Percentiles rank a stretch among this genome's conserved stretches.
phyloP scores from a whole-genome alignment of 1,140 invertebrate genomes.

The Philaenus spumarius region DNA sequence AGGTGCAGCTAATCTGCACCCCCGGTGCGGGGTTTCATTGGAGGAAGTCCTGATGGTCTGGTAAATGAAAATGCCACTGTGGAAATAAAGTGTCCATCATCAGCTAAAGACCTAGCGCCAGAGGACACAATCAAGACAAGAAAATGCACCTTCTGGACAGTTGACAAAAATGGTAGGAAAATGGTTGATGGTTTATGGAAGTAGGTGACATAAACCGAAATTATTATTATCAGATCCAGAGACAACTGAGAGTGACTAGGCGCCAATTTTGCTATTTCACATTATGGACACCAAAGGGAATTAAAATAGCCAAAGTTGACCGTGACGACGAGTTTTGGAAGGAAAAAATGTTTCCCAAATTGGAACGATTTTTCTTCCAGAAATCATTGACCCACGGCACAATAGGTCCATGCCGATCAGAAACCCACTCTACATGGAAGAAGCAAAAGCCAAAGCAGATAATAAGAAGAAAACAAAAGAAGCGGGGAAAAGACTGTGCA shows the following conservation, averaged over 20 bases:
- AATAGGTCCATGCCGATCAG: conserved; percentile 30
- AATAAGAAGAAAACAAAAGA: no score
- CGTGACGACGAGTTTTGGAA: conserved; percentile 29
- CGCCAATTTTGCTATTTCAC: conserved; percentile 12
- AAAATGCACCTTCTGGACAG: neutral
- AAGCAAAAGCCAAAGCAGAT: no score
- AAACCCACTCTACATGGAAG: conserved; percentile 26
- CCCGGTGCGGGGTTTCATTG: no score
- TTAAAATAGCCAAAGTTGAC: conserved; percentile 18
- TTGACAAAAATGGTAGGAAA: neutral
- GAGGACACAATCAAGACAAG: no score
- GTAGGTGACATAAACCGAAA: conserved; percentile 2
- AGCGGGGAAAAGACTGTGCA: no score
- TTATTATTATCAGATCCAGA: conserved; percentile 7
- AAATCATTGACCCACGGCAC: conserved; percentile 34
- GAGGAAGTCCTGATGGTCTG: neutral
- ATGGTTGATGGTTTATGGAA: no score
- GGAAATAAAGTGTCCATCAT: no score
- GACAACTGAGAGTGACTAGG: conserved; percentile 25
- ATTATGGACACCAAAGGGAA: conserved; percentile 25
- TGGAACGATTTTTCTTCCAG: conserved; percentile 34
- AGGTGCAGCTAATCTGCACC: no score
- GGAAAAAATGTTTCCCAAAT: conserved; percentile 20
- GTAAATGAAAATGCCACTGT: no score
- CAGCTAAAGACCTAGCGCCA: no score